Percentiles rank a stretch among this genome's conserved stretches.
Conservation (phyloP, 2,888 invertebrate species). For the Agrotis puta region DNA sequence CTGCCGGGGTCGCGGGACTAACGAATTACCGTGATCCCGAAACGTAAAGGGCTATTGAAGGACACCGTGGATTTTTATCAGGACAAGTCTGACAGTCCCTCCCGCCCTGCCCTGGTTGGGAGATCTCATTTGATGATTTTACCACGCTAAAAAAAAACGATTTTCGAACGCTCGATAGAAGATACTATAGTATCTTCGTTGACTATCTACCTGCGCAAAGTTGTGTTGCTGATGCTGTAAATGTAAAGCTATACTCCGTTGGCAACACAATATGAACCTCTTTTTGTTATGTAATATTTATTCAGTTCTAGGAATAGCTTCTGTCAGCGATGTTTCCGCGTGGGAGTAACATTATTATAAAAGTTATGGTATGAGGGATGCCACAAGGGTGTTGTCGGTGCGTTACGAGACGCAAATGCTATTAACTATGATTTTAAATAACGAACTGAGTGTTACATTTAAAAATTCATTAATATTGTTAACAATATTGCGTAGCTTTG, state of each 20-base stretch:
- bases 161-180: no score
- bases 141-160: no score
- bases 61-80: no score
- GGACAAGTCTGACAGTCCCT: no score
- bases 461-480: background rate
- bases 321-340: background rate
- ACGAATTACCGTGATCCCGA: no score
- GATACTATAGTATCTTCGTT: no score
- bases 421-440: background rate
- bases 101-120: no score
- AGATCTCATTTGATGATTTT: no score
- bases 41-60: no score
- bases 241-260: background rate
- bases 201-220: no score
- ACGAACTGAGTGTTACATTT: background rate
- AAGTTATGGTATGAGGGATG: background rate
- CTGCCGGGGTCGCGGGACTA: no score
- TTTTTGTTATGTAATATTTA: background rate
- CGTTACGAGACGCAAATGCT: background rate
- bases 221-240: background rate
- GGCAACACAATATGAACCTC: background rate
- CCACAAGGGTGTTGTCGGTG: background rate
- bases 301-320: background rate
- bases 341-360: background rate
- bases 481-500: background rate